Conservation (phyloP, 2,797 vertebrate genomes). For the Prionace glauca region DNA sequence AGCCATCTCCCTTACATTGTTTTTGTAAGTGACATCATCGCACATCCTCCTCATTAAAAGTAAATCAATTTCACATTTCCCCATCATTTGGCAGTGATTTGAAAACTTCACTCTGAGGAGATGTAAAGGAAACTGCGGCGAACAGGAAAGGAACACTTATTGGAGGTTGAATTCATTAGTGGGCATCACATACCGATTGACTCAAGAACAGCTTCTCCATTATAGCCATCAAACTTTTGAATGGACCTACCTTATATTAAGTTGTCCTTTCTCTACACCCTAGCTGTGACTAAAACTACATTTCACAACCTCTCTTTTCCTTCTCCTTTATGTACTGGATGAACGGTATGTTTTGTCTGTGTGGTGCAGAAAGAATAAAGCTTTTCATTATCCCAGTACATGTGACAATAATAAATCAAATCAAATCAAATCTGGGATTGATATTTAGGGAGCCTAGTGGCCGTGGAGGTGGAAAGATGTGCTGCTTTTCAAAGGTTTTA, state of each 20-base stretch:
- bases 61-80: background rate
- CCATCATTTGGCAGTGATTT: background rate
- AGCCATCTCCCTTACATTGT: background rate
- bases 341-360: too few species aligned
- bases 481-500: background rate
- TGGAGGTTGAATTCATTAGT: background rate
- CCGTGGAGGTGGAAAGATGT: background rate
- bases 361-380: too few species aligned
- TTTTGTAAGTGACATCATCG: background rate
- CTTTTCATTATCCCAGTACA: too few species aligned
- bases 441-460: background rate
- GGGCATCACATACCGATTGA: too few species aligned
- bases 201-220: too few species aligned
- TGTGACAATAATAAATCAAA: too few species aligned
- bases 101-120: slow-evolving; percentile 22
- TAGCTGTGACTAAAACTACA: too few species aligned
- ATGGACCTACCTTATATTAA: too few species aligned
- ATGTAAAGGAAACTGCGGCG: background rate
- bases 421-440: background rate
- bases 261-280: too few species aligned
- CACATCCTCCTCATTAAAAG: background rate
- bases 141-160: background rate
- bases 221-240: too few species aligned
- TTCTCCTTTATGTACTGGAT: too few species aligned
- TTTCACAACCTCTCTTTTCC: too few species aligned